Base-by-base conservation (phyloP, 2,113 vertebrate genomes). In the Poeciliopsis prolifica region DNA sequence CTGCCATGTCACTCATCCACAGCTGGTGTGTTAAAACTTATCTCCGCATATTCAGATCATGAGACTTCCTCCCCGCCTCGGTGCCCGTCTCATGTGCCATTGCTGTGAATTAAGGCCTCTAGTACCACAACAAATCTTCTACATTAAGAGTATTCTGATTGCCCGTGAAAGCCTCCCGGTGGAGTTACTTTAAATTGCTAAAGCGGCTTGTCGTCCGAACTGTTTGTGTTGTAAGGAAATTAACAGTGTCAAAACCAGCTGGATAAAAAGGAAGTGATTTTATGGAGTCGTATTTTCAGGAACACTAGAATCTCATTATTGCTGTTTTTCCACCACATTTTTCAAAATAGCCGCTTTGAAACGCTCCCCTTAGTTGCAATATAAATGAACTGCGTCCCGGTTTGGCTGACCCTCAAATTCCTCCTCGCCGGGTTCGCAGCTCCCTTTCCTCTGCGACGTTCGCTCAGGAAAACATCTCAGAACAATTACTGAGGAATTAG, bases 311-410 rank as follows among this genome's bases (percentile, higher is more conserved):
- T 35, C 67, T 76, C 31, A 75, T 75, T 66, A 74, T 74, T 31
- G 44, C 44, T 65, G 31, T 81, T 81, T 78, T 81, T 44, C 33
- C 64, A 68, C 62, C 78, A 82, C 74, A 40, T 58, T 31, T 77
- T 88, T 82, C 64, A 78, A 85, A 90, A 80, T 85, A 82, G 90
- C 86, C 72, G 68, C 30, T 84, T 26, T 74, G 82, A 89, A 91
- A 87, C 74, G 64, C 70, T 74, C 72, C 61, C 76, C 66, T 85
- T 61, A 54, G 72, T 71, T 74, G 51, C 31, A 64, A 62, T 42
- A 74, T 26, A 84, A 86, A 74, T 86, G 33, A 90, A 83, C 58
- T 58, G 72, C 51, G 72, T 87, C 80, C 76, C 65, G 33, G 68
- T 80, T 75, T 89, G 89, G 82, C 87, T 61, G 79, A 30, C 61